These are phyloP conservation scores for Beaufortia kweichowensis DNA, from an alignment of 2,113 vertebrate species.

Conservation along the genomic window DNA sequence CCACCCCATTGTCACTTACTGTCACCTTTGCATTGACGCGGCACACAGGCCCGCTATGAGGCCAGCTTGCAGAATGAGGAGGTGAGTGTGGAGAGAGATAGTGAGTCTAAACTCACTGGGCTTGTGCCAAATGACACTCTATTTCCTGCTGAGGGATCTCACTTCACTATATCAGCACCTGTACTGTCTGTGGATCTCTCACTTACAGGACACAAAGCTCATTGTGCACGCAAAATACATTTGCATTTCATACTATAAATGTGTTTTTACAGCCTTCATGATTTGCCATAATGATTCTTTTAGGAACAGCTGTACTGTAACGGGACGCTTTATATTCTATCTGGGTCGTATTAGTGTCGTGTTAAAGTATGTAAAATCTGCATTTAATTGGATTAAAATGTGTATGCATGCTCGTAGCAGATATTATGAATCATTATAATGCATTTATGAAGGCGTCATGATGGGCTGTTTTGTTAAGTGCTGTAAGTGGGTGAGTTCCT, in stretches of 20 bases:
- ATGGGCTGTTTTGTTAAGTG: not conserved
- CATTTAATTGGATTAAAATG: not conserved
- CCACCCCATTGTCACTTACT: conserved; percentile 68
- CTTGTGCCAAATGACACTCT: conserved; percentile 40
- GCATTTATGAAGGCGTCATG: conserved; percentile 39
- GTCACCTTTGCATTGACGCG: conserved; percentile 74
- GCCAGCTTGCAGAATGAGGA: conserved; percentile 74
- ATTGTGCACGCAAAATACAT: not conserved
- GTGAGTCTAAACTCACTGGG: conserved; percentile 36
- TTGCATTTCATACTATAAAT: conserved; percentile 13
- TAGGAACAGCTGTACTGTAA: not conserved
- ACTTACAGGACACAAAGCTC: not conserved
- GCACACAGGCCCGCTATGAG: conserved; percentile 71
- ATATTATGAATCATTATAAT: conserved; percentile 18
- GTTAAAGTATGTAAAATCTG: not conserved
- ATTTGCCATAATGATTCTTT: conserved; percentile 10
- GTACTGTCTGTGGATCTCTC: conserved; percentile 7
- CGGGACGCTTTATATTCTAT: not conserved
- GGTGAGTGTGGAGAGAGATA: conserved; percentile 70
- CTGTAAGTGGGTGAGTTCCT: conserved; percentile 29
- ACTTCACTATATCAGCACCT: conserved; percentile 24
- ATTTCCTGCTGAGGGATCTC: conserved; percentile 30
- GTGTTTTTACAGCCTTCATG: conserved; percentile 31
- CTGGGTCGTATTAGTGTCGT: not conserved
- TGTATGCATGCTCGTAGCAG: not conserved